Conservation (phyloP, 2,797 vertebrate species). For the Sebastes oblongus region DNA sequence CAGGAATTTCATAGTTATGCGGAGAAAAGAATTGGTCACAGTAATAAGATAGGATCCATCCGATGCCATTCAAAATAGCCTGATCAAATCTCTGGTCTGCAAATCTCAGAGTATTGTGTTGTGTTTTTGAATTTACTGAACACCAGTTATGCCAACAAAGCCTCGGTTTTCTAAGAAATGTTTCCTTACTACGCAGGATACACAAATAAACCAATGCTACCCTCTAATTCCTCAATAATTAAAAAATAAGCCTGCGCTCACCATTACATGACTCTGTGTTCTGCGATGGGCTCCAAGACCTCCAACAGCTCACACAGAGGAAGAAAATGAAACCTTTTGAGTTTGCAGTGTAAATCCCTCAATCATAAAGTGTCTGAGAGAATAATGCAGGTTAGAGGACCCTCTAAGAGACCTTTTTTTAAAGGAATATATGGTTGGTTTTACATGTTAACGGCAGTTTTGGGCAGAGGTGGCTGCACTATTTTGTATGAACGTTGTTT, state of each 20-base stretch:
- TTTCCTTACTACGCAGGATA: conserved; percentile 76
- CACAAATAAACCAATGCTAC: conserved; percentile 78
- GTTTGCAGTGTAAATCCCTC: conserved; percentile 23
- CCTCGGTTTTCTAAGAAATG: conserved; percentile 65
- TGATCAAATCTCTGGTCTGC: conserved; percentile 62
- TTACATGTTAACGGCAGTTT: background rate
- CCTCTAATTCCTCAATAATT: conserved; percentile 80
- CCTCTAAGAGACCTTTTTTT: background rate
- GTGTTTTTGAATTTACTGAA: conserved; percentile 75
- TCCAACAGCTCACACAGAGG: conserved; percentile 4
- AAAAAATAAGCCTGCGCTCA: conserved; percentile 75
- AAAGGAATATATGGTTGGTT: background rate
- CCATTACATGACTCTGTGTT: conserved; percentile 57
- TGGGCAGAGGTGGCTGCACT: background rate
- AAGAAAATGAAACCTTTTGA: conserved; percentile 32
- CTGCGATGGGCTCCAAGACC: conserved; percentile 45
- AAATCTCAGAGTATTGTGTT: conserved; percentile 69
- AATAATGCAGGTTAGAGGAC: background rate
- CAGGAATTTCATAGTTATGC: conserved; percentile 55
- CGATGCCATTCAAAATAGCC: conserved; percentile 65
- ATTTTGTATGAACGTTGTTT: background rate
- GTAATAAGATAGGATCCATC: conserved; percentile 63
- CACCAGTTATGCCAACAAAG: conserved; percentile 72
- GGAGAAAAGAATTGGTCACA: conserved; percentile 54
- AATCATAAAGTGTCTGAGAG: conserved; percentile 10